A percentile compares a stretch with the other conserved stretches of the same genome.
These are phyloP conservation scores for Cotesia chilonis DNA, from an alignment of 1,140 invertebrate genomes.

Conservation along the genomic window DNA sequence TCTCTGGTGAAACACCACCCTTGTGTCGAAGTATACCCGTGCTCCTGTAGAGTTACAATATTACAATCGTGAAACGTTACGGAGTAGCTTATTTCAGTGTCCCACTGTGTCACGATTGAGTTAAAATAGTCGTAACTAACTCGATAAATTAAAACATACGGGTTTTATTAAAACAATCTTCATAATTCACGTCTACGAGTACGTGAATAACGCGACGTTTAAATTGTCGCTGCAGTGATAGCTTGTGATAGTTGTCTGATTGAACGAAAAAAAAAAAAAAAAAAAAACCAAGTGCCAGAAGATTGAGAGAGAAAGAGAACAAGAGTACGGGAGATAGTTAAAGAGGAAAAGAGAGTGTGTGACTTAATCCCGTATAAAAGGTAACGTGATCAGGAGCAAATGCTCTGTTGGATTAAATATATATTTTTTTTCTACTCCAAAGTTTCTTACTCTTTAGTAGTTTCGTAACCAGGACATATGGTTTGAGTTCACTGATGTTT, in stretches of 20 bases:
- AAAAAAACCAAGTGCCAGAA: constrained; percentile 10
- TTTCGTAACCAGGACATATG: constrained; percentile 19
- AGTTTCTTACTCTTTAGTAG: constrained; percentile 1
- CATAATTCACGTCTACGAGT: no score
- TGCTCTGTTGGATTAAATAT: constrained; percentile 5
- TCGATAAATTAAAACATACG: no score
- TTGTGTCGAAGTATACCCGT: constrained; percentile 8
- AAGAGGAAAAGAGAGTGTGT: constrained; percentile 22
- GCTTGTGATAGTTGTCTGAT: no score
- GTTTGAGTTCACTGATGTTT: constrained; percentile 12
- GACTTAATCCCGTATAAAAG: constrained; percentile 1
- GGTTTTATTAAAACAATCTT: no score
- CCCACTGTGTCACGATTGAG: neutral
- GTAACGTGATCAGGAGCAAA: constrained; percentile 5
- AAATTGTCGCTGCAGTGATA: no score
- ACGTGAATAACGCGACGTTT: no score
- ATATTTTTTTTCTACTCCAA: neutral
- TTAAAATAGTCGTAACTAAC: no score
- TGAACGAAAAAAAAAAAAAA: no score
- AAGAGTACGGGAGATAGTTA: neutral
- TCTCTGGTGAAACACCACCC: constrained; percentile 25
- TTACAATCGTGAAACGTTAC: constrained; percentile 15
- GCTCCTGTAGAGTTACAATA: constrained; percentile 7
- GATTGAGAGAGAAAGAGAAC: constrained; percentile 2
- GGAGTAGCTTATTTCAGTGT: constrained; percentile 3